These are phyloP conservation scores for Mastacembelus armatus DNA, from an alignment of 2,797 vertebrate species.

Conservation along the genomic window DNA sequence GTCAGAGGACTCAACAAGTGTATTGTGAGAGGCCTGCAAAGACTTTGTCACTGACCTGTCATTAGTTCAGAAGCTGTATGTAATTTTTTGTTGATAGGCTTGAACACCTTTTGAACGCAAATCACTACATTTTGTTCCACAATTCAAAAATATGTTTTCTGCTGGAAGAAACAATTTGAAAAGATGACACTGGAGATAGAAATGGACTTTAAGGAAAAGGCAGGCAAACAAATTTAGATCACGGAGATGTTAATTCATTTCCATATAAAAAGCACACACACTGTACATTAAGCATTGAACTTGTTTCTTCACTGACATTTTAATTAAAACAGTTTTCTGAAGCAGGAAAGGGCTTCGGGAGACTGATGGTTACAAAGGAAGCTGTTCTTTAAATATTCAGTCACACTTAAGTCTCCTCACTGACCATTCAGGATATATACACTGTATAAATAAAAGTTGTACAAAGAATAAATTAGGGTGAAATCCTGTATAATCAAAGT, in stretches of 20 bases:
- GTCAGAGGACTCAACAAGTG: no score
- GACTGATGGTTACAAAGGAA: constrained; percentile 22
- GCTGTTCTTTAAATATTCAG: constrained; percentile 34
- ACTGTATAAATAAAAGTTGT: constrained; percentile 67
- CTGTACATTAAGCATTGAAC: constrained; percentile 57
- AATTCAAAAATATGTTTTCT: no score
- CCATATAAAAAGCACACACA: constrained; percentile 66
- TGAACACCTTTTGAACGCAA: no score
- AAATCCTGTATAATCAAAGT: constrained; percentile 48
- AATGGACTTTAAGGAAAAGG: constrained; percentile 5
- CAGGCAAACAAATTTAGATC: constrained; percentile 17
- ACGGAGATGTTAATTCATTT: constrained; percentile 55
- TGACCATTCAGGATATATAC: constrained; percentile 35
- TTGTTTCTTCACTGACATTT: constrained; percentile 38
- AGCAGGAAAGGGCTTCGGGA: constrained; percentile 32
- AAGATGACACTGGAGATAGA: not conserved
- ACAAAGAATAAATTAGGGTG: constrained; percentile 69
- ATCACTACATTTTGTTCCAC: no score
- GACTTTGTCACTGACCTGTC: no score
- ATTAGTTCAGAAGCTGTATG: no score
- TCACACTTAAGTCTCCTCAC: constrained; percentile 40
- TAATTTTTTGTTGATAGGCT: no score
- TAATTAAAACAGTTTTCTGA: constrained; percentile 28
- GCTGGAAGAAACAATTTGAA: no score
- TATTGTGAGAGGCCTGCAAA: no score